Evolutionary conservation across 2,113 vertebrate genomes (phyloP).

Genomic region (Xenus cinereus): DNA sequence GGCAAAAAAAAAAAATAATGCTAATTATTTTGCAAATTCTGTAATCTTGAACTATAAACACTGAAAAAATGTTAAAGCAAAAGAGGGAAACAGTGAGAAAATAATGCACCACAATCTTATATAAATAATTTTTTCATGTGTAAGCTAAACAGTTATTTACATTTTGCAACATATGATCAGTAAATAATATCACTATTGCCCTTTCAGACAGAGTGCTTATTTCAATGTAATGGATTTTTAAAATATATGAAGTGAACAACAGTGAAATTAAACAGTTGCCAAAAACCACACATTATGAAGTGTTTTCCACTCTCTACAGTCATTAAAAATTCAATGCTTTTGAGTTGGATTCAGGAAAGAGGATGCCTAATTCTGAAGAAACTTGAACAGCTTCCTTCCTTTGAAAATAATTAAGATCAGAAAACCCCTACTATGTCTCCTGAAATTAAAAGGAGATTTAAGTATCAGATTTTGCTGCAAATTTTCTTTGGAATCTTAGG

Average conservation of each 20-base stretch:
- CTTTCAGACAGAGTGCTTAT: not conserved
- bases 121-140: not conserved
- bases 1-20: not conserved
- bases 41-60: not conserved
- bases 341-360: accelerated
- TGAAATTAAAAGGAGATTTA: not conserved
- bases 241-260: not conserved
- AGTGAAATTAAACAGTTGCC: not conserved
- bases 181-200: not conserved
- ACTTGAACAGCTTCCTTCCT: not conserved
- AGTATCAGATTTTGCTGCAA: not conserved
- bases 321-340: not conserved
- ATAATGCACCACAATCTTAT: not conserved
- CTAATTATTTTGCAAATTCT: not conserved
- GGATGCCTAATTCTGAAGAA: not conserved
- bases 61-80: not conserved
- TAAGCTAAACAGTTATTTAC: not conserved
- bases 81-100: not conserved
- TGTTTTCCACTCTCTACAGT: not conserved
- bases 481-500: not conserved
- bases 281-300: not conserved
- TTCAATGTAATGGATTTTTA: not conserved
- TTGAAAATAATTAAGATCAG: not conserved
- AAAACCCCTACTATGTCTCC: not conserved
- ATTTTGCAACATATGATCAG: not conserved